Evolutionary conservation across 2,113 vertebrate genomes (phyloP).

Genomic region (Melanerpes formicivorus): DNA sequence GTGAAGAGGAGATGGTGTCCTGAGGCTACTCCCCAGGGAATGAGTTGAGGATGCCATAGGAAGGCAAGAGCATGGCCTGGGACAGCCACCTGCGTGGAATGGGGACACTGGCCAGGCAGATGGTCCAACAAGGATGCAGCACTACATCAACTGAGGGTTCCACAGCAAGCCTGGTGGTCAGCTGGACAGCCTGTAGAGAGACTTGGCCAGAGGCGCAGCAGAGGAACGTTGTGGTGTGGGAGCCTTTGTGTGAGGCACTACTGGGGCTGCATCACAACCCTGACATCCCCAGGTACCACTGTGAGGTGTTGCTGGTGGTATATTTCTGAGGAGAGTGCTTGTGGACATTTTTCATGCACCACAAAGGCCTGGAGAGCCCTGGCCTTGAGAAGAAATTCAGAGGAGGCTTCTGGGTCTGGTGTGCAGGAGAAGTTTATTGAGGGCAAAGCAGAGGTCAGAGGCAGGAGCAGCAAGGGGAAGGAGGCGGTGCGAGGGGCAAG

Average conservation of each 20-base stretch:
- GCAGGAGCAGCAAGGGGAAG: not conserved
- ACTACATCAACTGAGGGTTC: not conserved
- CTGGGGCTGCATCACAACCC: too few species aligned
- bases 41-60: rapidly evolving
- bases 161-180: rapidly evolving
- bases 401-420: not conserved
- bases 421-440: not conserved
- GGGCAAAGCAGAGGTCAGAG: not conserved
- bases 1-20: not conserved
- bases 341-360: not conserved
- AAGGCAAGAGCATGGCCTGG: not conserved
- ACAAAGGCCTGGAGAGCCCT: not conserved
- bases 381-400: too few species aligned
- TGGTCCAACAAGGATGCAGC: rapidly evolving
- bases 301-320: too few species aligned
- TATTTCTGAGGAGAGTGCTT: too few species aligned
- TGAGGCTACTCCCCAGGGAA: not conserved
- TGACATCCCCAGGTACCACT: too few species aligned
- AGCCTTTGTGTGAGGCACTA: too few species aligned
- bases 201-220: not conserved
- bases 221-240: too few species aligned
- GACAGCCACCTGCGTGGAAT: rapidly evolving
- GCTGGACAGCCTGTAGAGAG: not conserved
- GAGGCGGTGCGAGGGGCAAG: too few species aligned
- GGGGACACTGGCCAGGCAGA: rapidly evolving